Percentiles rank a stretch among this genome's conserved stretches.
These are phyloP conservation scores for Caradrina kadenii DNA, from an alignment of 2,888 invertebrate species.

Conservation along the genomic window DNA sequence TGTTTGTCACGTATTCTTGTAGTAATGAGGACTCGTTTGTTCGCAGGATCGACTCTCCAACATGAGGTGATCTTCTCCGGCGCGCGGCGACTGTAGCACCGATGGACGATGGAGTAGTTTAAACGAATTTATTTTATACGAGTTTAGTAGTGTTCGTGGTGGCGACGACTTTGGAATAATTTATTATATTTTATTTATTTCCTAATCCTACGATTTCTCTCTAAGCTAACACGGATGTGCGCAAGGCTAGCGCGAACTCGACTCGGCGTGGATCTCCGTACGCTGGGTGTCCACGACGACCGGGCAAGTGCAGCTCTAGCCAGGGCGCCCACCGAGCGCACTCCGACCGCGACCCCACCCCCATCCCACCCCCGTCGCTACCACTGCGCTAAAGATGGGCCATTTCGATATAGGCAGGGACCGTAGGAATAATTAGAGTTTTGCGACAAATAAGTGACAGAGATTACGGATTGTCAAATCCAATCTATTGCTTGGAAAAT, in stretches of 20 bases:
- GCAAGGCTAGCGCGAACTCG: constrained; percentile 78
- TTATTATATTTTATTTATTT: background rate
- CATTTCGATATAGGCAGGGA: constrained; percentile 82
- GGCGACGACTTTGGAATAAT: constrained; percentile 59
- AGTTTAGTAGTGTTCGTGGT: constrained; percentile 67
- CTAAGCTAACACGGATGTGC: constrained; percentile 70
- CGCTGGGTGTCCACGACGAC: constrained; percentile 68
- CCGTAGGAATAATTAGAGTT: constrained; percentile 59
- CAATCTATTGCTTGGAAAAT: constrained; percentile 3
- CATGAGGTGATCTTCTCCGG: constrained; percentile 54
- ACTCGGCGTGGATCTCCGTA: constrained; percentile 69
- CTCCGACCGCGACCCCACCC: constrained; percentile 64
- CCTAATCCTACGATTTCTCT: constrained; percentile 25
- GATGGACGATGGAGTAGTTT: constrained; percentile 69
- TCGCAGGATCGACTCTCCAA: constrained; percentile 57
- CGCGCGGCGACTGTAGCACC: constrained; percentile 47
- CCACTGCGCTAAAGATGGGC: constrained; percentile 75
- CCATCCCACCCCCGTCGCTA: constrained; percentile 60
- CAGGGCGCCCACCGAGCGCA: constrained; percentile 84
- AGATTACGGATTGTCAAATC: constrained; percentile 17
- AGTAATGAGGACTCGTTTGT: constrained; percentile 42
- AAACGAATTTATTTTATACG: constrained; percentile 45
- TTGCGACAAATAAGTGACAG: constrained; percentile 31
- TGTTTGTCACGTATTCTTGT: constrained; percentile 4
- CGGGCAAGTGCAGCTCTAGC: constrained; percentile 84